Conservation (phyloP, 2,888 invertebrate species). For the Andrena haemorrhoa region DNA sequence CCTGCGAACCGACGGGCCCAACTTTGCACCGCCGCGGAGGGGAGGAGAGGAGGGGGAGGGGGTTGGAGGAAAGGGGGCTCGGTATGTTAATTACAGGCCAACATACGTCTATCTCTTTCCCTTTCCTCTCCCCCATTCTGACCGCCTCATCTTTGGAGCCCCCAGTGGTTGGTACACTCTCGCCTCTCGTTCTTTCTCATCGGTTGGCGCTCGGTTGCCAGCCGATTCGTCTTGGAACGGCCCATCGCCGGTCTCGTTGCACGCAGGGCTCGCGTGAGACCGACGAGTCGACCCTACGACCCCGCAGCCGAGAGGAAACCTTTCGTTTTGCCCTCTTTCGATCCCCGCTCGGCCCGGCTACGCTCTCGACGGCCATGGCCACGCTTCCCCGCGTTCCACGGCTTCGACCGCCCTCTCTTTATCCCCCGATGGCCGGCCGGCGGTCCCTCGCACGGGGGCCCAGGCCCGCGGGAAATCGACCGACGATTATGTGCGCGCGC, state of each 20-base stretch:
- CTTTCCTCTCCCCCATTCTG: slow-evolving; percentile 39
- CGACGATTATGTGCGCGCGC: slow-evolving; percentile 38
- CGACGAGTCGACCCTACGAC: slow-evolving; percentile 80
- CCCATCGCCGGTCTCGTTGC: slow-evolving; percentile 73
- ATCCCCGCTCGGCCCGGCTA: slow-evolving; percentile 51
- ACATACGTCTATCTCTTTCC: slow-evolving; percentile 75
- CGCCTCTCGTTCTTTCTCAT: slow-evolving; percentile 59
- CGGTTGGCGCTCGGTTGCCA: slow-evolving; percentile 68
- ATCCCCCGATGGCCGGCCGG: slow-evolving; percentile 18
- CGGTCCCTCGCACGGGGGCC: slow-evolving; percentile 50
- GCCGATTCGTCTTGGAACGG: slow-evolving; percentile 72
- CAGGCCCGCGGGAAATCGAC: slow-evolving; percentile 51
- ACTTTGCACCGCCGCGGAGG: slow-evolving; percentile 69
- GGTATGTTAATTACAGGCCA: slow-evolving; percentile 85
- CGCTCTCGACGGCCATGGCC: slow-evolving; percentile 28
- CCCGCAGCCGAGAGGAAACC: slow-evolving; percentile 76
- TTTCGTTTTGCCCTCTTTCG: slow-evolving; percentile 73
- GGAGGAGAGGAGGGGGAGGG: slow-evolving; percentile 42
- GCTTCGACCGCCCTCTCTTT: slow-evolving; percentile 31
- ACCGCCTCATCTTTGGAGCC: slow-evolving; percentile 44
- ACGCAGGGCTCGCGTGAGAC: slow-evolving; percentile 78
- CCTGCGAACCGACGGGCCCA: slow-evolving; percentile 61
- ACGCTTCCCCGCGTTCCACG: slow-evolving; percentile 55
- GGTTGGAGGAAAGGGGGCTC: slow-evolving; percentile 78
- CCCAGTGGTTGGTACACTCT: slow-evolving; percentile 22